Base-by-base conservation (phyloP, 2,797 vertebrate species). In the Falco concolor region DNA sequence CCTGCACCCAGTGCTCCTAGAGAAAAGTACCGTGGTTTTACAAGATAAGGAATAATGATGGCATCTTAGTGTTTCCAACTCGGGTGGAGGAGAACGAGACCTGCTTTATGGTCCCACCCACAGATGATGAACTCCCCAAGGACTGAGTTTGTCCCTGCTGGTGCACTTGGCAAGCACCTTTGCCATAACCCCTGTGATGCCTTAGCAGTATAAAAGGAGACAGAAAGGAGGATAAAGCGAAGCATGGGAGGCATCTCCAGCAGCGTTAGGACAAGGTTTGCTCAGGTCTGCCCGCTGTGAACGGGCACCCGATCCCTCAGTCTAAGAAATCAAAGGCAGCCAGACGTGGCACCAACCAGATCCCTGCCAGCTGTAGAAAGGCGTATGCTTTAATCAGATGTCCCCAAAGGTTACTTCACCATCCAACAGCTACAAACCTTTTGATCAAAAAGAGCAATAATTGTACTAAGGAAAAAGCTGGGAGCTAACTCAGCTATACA, bases 321-420 rank as follows among this genome's bases (percentile, higher is more conserved):
- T 84, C 27, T 3, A 12, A 52, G 64, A 87, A 93, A 96, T 92
- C 89, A 94, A 96, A 96, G 92, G 89, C 92, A 96, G 84, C 59
- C 77, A 23, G 60, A 50, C 0, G 5, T 68, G 45, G 70, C 81
- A 67, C 69, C 72, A 91, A 10, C 34, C 52, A 3, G 18, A 47
- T 8, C 79, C 81, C 94, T 60, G 47, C 0, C 67, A 83, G 94
- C 89, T 32, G 13, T 3, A 38, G 42, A 17, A 30, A 82, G 15
- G 20, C 28, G 3, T 1, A 4, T 0, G 36, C 87, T 96, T 91
- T 92, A 15, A 96, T 93, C 72, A 83, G 40, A 45, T 80, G 27
- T 95, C 93, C 95, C 95, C 47, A 52, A 92, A 89, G 91, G 45
- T 34, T 56, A 5, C 49, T 57, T 17, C 32, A 45, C 89, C 72